Evolutionary conservation across 2,888 invertebrate genomes (phyloP).

Genomic region (Orchestes rusci): DNA sequence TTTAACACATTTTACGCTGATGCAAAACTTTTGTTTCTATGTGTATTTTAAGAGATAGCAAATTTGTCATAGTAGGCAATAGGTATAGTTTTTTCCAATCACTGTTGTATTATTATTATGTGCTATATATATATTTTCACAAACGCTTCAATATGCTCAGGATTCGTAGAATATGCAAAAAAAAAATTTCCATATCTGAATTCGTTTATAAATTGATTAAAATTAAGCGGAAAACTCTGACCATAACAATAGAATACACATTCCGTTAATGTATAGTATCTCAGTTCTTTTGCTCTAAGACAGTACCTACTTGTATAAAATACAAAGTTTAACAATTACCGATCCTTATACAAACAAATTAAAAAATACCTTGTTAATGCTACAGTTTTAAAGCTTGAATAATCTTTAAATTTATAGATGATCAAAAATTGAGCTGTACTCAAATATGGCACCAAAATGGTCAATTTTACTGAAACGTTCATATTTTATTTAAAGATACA

Average conservation of each 20-base stretch:
- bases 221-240: too few relatives aligned
- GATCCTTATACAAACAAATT: conserved; percentile 34
- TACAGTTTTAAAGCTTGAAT: conserved; percentile 42
- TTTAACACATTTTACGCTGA: too few relatives aligned
- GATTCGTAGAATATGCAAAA: too few relatives aligned
- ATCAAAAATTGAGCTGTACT: conserved; percentile 46
- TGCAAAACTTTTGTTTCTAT: too few relatives aligned
- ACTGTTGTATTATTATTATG: too few relatives aligned
- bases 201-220: too few relatives aligned
- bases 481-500: conserved; percentile 23
- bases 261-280: conserved; percentile 37
- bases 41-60: too few relatives aligned
- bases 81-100: too few relatives aligned
- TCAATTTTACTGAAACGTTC: conserved; percentile 35
- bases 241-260: conserved; percentile 32
- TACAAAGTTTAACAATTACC: conserved; percentile 34
- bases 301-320: conserved; percentile 39
- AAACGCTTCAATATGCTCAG: too few relatives aligned
- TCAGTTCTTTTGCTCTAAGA: conserved; percentile 40
- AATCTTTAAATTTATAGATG: conserved; percentile 37
- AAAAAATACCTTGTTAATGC: conserved; percentile 39
- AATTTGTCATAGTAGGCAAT: too few relatives aligned
- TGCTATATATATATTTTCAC: too few relatives aligned
- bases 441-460: conserved; percentile 46
- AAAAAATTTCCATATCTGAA: too few relatives aligned